Conservation (phyloP, 2,797 vertebrate genomes). For the Erpetoichthys calabaricus region DNA sequence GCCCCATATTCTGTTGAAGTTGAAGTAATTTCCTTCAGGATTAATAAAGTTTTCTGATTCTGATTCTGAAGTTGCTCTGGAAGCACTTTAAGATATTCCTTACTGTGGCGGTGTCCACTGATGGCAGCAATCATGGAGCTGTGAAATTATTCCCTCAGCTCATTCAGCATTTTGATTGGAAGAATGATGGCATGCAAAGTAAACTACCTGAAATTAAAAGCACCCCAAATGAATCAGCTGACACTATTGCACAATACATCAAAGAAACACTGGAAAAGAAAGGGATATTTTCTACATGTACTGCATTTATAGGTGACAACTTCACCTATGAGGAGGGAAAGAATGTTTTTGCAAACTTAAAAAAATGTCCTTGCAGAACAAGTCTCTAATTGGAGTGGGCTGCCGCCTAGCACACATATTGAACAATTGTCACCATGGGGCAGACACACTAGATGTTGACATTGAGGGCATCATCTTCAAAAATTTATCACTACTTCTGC, state of each 20-base stretch:
- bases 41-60: no score
- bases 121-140: slow-evolving; percentile 51
- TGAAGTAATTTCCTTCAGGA: no score
- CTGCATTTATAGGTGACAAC: slow-evolving; percentile 15
- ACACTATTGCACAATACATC: slow-evolving; percentile 5
- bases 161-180: slow-evolving; percentile 49
- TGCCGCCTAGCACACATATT: slow-evolving; percentile 15
- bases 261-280: slow-evolving; percentile 22
- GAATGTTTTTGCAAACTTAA: neutral
- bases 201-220: slow-evolving; percentile 42
- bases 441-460: slow-evolving; percentile 19
- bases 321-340: no score
- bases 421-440: slow-evolving; percentile 19
- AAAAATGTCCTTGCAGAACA: slow-evolving; percentile 11
- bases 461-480: slow-evolving; percentile 21
- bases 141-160: slow-evolving; percentile 53
- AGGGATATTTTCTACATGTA: slow-evolving; percentile 24
- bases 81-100: slow-evolving; percentile 35
- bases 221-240: slow-evolving; percentile 15
- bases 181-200: slow-evolving; percentile 46
- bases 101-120: slow-evolving; percentile 39
- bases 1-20: slow-evolving; percentile 9
- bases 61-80: slow-evolving; percentile 22
- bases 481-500: slow-evolving; percentile 20
- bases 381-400: slow-evolving; percentile 13